Evolutionary conservation across 2,797 vertebrate species (phyloP), one percentile per base, ranked within the genome.

Genomic region (Rhinichthys osculus): DNA sequence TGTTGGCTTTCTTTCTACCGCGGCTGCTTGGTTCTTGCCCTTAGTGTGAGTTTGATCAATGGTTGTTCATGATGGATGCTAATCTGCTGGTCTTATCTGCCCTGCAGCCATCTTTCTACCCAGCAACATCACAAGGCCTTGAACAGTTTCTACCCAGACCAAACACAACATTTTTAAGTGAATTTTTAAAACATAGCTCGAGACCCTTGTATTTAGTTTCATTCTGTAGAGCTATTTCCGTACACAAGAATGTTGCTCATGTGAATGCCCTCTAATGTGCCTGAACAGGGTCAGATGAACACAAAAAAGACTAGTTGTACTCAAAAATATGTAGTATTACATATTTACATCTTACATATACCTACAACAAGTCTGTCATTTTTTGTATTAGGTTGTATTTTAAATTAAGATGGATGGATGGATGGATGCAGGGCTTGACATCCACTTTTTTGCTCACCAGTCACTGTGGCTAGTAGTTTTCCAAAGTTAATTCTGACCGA

Each of bases 41-140:
- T 81, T 81, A 57, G 35, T 78, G 59, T 66, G 67, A 85, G 82
- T 59, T 27, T 78, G 86, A 89, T 90, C 89, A 83, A 89, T 86
- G 83, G 72, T 14, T 70, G 27, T 72, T 78, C 44, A 77, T 80
- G 85, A 88, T 87, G 72, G 79, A 87, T 87, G 86, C 86, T 89
- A 89, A 89, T 88, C 87, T 89, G 40, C 33, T 57, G 50, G 79
- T 81, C 86, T 90, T 86, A 89, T 86, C 87, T 84, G 80, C 77
- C 85, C 84, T 82, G n/a, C 30, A 82, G 82, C 66, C 69, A 17
- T 79, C 76, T 59, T 78, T 67, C 57, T 66, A 69, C 64, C 40
- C 27, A 67, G 44, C 21, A 66, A 64, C 57, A 82, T 73, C 64
- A 72, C 74, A 14, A 82, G 33, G 35, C 57, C 78, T 44, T 78